phyloP scores from a whole-genome alignment of 2,888 invertebrate species.

The Axea sp. region DNA sequence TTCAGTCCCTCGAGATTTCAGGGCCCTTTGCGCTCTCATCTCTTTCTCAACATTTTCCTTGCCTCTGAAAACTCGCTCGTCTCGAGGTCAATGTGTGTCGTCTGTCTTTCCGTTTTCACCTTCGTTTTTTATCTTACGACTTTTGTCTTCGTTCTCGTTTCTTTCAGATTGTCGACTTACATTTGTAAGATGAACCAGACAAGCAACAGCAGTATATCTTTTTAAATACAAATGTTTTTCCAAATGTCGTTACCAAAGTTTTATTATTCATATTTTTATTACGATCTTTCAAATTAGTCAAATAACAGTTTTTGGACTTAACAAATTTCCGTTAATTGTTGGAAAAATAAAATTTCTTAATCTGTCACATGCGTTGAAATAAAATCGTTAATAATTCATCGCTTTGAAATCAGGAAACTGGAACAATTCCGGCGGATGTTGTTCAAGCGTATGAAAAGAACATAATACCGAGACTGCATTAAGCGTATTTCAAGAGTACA shows the following conservation, averaged over 20 bases:
- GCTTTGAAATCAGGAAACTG: constrained; percentile 52
- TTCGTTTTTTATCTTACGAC: constrained; percentile 40
- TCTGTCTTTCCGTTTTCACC: constrained; percentile 42
- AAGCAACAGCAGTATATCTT: constrained; percentile 15
- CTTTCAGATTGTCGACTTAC: constrained; percentile 35
- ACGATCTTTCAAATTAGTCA: too few relatives aligned
- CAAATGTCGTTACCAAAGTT: too few relatives aligned
- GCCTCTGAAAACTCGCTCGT: constrained; percentile 37
- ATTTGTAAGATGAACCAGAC: constrained; percentile 27
- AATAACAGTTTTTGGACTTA: too few relatives aligned
- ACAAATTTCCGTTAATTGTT: too few relatives aligned
- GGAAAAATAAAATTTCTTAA: too few relatives aligned
- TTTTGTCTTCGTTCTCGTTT: constrained; percentile 42
- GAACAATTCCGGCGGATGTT: constrained; percentile 72
- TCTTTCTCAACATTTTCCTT: constrained; percentile 62
- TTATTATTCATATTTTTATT: too few relatives aligned
- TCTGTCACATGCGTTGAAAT: background rate
- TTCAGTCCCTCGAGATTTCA: constrained; percentile 54
- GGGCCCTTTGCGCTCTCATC: constrained; percentile 60
- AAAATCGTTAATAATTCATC: constrained; percentile 20
- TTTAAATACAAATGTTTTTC: too few relatives aligned
- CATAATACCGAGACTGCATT: constrained; percentile 54
- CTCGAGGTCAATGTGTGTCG: constrained; percentile 50
- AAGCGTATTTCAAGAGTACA: constrained; percentile 52
- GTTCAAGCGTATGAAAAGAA: constrained; percentile 69